A percentile compares a stretch with the other conserved stretches of the same genome.
Conservation (phyloP, 2,797 vertebrate genomes). For the Eptatretus atami region DNA sequence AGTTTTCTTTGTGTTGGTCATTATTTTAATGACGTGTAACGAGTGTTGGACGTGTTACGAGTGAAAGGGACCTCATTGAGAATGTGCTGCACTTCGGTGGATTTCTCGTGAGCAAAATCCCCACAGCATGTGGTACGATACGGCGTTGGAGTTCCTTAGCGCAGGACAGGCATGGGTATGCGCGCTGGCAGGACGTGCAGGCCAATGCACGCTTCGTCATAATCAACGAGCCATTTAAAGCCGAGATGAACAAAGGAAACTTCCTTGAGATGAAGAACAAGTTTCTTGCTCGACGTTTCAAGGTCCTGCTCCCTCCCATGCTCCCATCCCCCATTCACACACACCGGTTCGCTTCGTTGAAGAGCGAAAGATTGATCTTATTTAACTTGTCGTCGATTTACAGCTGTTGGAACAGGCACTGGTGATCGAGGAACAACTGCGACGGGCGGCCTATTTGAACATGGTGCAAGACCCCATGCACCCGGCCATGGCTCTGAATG, state of each 20-base stretch:
- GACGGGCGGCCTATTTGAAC: slow-evolving; percentile 72
- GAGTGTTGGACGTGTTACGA: no score
- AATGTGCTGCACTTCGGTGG: no score
- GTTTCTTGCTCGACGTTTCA: slow-evolving; percentile 76
- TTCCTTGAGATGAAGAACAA: slow-evolving; percentile 99
- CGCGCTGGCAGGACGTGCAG: slow-evolving; percentile 96
- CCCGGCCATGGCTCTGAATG: slow-evolving; percentile 77
- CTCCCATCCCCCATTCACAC: neutral
- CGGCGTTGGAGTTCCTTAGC: no score
- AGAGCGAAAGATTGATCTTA: neutral
- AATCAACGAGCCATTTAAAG: slow-evolving; percentile 90
- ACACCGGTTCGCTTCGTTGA: neutral
- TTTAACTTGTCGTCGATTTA: neutral
- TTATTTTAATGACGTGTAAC: no score
- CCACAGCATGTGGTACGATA: no score
- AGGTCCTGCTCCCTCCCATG: slow-evolving; percentile 16
- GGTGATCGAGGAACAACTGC: slow-evolving; percentile 84
- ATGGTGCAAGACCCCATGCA: slow-evolving; percentile 82
- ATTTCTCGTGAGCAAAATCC: no score
- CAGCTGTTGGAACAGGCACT: slow-evolving; percentile 82
- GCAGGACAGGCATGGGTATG: slow-evolving; percentile 46
- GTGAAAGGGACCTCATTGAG: no score
- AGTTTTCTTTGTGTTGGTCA: no score
- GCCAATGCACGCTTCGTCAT: slow-evolving; percentile 64
- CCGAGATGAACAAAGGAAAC: slow-evolving; percentile 80